Evolutionary conservation across 2,797 vertebrate species (phyloP).

Genomic region (Apodemus agrarius): DNA sequence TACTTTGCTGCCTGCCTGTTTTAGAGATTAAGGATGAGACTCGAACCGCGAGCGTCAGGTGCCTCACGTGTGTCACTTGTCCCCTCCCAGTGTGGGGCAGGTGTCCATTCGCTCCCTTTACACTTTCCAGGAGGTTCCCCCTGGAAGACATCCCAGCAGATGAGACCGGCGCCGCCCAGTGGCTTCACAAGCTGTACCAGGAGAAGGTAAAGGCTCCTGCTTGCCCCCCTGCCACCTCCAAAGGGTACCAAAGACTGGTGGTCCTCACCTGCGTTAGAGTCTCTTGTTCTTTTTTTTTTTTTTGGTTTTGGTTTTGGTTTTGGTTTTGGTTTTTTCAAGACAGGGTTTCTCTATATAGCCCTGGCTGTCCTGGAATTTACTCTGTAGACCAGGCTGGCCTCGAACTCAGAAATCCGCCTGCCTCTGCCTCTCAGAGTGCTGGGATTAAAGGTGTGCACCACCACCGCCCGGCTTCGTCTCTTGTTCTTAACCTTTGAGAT

Average conservation of each 20-base stretch:
- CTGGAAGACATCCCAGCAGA: slow-evolving; percentile 96
- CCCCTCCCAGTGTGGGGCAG: too few relatives aligned
- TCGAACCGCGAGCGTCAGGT: background rate
- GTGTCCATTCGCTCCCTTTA: background rate
- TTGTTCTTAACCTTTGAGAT: background rate
- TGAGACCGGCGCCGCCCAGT: slow-evolving; percentile 95
- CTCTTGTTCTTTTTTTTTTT: too few relatives aligned
- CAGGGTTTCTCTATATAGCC: too few relatives aligned
- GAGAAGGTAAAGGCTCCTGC: slow-evolving; percentile 92
- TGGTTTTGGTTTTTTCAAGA: too few relatives aligned
- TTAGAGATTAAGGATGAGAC: background rate
- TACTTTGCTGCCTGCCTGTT: background rate
- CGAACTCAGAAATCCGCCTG: too few relatives aligned
- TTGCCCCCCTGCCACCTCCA: background rate
- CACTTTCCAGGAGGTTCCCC: slow-evolving; percentile 92
- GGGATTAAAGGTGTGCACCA: too few relatives aligned
- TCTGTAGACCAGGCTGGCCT: too few relatives aligned
- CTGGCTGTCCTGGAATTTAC: too few relatives aligned
- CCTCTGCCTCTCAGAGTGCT: too few relatives aligned
- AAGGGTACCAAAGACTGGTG: background rate
- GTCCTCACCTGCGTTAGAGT: background rate
- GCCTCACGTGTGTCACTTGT: background rate
- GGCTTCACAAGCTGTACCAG: slow-evolving; percentile 98
- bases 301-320: too few relatives aligned
- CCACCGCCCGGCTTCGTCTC: too few relatives aligned